Base-by-base conservation (phyloP, 2,113 vertebrate species). In the Pholis gunnellus region DNA sequence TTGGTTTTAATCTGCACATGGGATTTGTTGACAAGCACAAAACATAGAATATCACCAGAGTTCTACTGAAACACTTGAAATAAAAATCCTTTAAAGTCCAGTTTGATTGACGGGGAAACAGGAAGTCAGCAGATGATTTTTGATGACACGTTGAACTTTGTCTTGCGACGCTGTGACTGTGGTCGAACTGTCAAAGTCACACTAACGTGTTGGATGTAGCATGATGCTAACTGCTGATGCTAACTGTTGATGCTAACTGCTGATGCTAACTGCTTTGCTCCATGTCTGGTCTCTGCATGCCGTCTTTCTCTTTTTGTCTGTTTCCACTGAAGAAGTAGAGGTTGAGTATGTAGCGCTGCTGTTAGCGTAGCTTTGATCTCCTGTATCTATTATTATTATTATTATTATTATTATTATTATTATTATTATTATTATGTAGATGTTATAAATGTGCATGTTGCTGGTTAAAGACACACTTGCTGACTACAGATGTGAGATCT, bases 121-220 rank as follows among this genome's bases (percentile, higher is more conserved):
- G 66, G 77, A 87, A 80, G 81, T 75, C 34, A 59, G 40, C 75
- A n/a, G 57, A 54, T 57, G 20, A 77, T 56, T 59, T 34, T 42
- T 67, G 2, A 22, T 57, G 67, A 70, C 48, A 34, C 60, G 74
- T 76, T 67, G 76, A 63, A 75, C 76, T 61, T 44, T 78, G 68
- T 84, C 85, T 72, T 63, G 66, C 80, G 74, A 72, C 54, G 66
- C 88, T 90, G 77, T 88, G 82, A 84, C 87, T 93, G 79, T 92
- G 91, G 88, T 90, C 68, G 56, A 42, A 60, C 69, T 40, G n/a
- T 36, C 29, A 66, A 10, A 65, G 68, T 63, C 61, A n/a, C 65
- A 70, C 25, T 90, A 85, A 86, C 70, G 17, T 79, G 73, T 63
- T 69, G 73, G 59, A 77, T 74, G 89, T 80, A 86, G 93, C 91